A percentile compares a stretch with the other conserved stretches of the same genome.
Evolutionary conservation across 2,888 invertebrate species (phyloP).

Genomic region (Hypercompe scribonia): DNA sequence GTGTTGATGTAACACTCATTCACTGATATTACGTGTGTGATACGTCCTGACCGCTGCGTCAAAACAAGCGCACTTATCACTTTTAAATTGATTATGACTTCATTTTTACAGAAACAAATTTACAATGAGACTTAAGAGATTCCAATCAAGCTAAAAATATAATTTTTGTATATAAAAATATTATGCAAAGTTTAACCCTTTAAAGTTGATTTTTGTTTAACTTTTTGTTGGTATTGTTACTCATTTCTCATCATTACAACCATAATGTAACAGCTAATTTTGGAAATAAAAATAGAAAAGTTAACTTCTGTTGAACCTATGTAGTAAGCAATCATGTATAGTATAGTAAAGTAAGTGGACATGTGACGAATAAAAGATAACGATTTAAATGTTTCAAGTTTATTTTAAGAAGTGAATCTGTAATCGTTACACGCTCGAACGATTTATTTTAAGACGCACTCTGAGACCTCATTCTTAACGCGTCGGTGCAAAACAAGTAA

Average conservation of each 20-base stretch:
- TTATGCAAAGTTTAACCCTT: too few species aligned
- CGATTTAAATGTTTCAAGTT: conserved; percentile 11
- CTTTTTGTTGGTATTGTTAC: too few species aligned
- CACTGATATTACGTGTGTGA: conserved; percentile 15
- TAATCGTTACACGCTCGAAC: conserved; percentile 1
- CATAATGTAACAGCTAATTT: too few species aligned
- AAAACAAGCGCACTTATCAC: conserved; percentile 12
- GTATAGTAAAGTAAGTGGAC: too few species aligned
- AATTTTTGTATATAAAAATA: too few species aligned
- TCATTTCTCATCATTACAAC: too few species aligned
- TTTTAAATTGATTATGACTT: neutral
- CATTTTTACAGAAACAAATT: neutral
- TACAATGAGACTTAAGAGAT: neutral
- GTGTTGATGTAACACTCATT: conserved; percentile 37
- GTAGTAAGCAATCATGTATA: too few species aligned
- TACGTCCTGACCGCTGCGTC: neutral
- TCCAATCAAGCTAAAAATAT: too few species aligned
- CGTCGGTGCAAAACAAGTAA: neutral
- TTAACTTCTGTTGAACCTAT: too few species aligned
- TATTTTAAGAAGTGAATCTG: conserved; percentile 9
- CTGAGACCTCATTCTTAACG: neutral
- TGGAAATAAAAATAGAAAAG: too few species aligned
- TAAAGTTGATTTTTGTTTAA: too few species aligned
- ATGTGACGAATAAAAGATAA: neutral
- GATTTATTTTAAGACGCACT: conserved; percentile 12